Evolutionary conservation across 2,888 invertebrate species (phyloP), one percentile per base, ranked within the genome.

Genomic region (Homarus gammarus): DNA sequence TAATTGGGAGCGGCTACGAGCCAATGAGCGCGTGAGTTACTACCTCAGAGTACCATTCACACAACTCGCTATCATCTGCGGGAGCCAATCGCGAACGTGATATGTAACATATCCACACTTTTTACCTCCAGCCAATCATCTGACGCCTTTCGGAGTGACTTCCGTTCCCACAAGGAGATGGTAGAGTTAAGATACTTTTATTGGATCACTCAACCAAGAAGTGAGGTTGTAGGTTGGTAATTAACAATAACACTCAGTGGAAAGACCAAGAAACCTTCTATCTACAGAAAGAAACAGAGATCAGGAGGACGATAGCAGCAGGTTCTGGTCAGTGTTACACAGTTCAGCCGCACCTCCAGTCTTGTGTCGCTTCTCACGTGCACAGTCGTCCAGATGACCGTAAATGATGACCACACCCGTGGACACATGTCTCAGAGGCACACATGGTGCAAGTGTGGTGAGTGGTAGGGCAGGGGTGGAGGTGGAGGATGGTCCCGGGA

Each of bases 121-220:
- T 85, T 85, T 85, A 77, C 77, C 56, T 27, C 38, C 77, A 61
- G 85, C 85, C 85, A 85, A 85, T 85, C 85, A 77, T 22, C 77
- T 51, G 72, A 51, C 49, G 83, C 33, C 72, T 33, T 70, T 40
- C 72, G 83, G 49, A 49, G 72, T 83, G 83, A 83, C 83, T 83
- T 83, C 83, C 83, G 83, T 83, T 83, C 83, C 83, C 83, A 83
- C 81, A 81, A 49, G 49, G 83, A 70, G 72, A 33, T 36, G 79
- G 79, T 79, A n/a, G 64, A 64, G 22, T 64, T n/a, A 44, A 64
- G 64, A 64, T 64, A n/a, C 64, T 64, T 64, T 64, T 27, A 64
- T 64, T 27, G 64, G 64, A 64, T 6, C 64, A 64, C 27, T n/a
- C 1, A 0, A 64, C 3, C 31, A 27, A 64, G 64, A 27, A 64